Percentiles rank a stretch among this genome's conserved stretches.
phyloP scores from a whole-genome alignment of 92 coral and sea anemone genomes.

The Zoanthus sansibaricus region DNA sequence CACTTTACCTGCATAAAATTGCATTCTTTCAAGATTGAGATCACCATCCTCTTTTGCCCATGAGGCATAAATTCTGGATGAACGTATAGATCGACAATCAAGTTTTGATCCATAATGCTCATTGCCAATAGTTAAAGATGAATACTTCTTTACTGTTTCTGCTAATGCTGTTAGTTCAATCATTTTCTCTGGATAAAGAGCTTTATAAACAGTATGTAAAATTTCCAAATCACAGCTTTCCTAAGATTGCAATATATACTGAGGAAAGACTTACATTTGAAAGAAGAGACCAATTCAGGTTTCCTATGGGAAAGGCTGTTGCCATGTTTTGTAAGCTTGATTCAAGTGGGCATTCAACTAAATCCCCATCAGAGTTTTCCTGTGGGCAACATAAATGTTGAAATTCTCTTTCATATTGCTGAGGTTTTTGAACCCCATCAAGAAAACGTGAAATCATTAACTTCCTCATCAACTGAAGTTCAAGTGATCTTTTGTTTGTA shows the following conservation, averaged over 20 bases:
- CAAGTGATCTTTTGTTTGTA: conserved; percentile 71
- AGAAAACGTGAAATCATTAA: neutral
- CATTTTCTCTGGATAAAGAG: conserved; percentile 50
- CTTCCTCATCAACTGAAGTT: neutral
- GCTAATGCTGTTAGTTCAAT: conserved; percentile 42
- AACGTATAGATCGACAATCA: conserved; percentile 63
- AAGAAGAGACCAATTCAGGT: conserved; percentile 15
- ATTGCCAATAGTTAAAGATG: conserved; percentile 50
- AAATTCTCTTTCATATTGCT: too few relatives aligned
- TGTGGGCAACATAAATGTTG: conserved; percentile 24
- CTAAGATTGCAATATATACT: conserved; percentile 43
- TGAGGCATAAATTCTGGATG: conserved; percentile 66
- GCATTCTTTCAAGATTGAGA: conserved; percentile 60
- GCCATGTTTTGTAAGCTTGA: conserved; percentile 5
- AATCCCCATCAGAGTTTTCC: conserved; percentile 11
- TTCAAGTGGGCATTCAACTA: neutral
- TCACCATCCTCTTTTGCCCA: conserved; percentile 60
- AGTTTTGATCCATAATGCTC: conserved; percentile 65
- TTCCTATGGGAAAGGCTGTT: conserved; percentile 44
- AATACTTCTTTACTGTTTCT: conserved; percentile 62
- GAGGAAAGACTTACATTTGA: conserved; percentile 27
- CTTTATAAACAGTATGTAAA: conserved; percentile 49
- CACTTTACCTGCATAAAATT: conserved; percentile 61
- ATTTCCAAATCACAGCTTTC: conserved; percentile 62
- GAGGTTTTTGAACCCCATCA: too few relatives aligned